phyloP scores from a whole-genome alignment of 2,113 vertebrate species.

The Crotalus helleri region DNA sequence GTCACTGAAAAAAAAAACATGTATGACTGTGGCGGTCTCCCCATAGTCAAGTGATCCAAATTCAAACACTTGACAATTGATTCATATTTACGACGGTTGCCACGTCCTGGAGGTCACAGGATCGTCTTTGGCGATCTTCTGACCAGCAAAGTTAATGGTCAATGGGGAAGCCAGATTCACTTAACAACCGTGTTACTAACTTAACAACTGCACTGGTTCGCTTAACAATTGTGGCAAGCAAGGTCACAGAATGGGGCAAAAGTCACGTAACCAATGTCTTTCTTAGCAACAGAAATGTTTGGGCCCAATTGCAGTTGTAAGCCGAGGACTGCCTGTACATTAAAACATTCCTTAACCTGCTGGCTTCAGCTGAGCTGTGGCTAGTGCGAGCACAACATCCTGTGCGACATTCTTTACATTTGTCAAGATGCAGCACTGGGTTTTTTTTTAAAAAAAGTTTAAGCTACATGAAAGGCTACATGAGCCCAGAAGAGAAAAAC shows the following conservation, averaged over 20 bases:
- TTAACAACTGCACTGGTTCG: neutral
- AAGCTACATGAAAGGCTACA: neutral
- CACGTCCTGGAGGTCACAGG: no score
- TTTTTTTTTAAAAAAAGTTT: neutral
- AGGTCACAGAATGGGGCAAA: neutral
- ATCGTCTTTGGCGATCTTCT: no score
- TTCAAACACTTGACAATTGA: no score
- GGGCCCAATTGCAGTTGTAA: neutral
- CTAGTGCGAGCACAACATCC: neutral
- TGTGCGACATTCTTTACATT: neutral
- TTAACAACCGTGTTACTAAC: no score
- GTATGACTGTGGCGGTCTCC: no score
- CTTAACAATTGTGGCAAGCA: neutral
- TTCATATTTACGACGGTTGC: no score
- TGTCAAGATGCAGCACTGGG: neutral
- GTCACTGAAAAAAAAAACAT: neutral
- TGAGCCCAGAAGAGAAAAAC: conserved; percentile 13
- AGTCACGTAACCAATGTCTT: neutral
- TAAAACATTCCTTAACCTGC: neutral
- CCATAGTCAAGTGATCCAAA: no score
- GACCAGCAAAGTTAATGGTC: no score
- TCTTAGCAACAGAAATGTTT: neutral
- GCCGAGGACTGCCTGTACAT: neutral
- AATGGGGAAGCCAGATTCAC: no score
- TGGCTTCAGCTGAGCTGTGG: neutral